Base-by-base conservation (phyloP, 2,113 vertebrate species). In the Ia io region DNA sequence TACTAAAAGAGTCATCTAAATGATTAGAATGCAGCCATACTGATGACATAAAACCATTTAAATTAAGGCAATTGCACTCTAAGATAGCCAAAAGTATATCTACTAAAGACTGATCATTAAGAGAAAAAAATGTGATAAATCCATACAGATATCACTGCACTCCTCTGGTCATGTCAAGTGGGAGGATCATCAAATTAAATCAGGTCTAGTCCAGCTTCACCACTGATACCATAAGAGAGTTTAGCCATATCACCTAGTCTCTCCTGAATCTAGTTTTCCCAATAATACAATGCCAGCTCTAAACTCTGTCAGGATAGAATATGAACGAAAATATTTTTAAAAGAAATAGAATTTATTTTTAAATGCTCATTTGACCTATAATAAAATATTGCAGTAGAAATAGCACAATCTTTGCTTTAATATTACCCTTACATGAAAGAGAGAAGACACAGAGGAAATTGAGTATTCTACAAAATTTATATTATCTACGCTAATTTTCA, bases 371-470 rank as follows among this genome's bases (percentile, higher is more conserved):
- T 42, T 88, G 9, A 47, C 5, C 37, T 61, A 56, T 3, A 92
- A 65, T 32, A 92, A 84, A 90, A 74, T 40, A 85, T 51, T 84
- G 42, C 51, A 51, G 92, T 4, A 95, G 44, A 90, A 90, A 94
- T 0, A 82, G n/a, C 30, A 88, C 17, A 71, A 42, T 10, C 13
- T 93, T 63, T 88, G 35, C 59, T 67, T 94, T 83, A 70, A 6
- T 77, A 73, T 71, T 89, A 74, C 63, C 78, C 91, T 79, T 69
- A 56, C 16, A 35, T 49, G 40, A 85, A 85, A 90, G 30, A 73
- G 0, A 53, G 49, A 91, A 77, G n/a, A 28, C 13, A 23, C 37
- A 78, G 22, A 73, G n/a, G 49, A 95, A 95, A 49, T 5, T 6
- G 9, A 73, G 49, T 56, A 77, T n/a, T 42, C 37, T 42, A 77